Base-by-base conservation (phyloP, 1,140 invertebrate species). In the Triops cancriformis region DNA sequence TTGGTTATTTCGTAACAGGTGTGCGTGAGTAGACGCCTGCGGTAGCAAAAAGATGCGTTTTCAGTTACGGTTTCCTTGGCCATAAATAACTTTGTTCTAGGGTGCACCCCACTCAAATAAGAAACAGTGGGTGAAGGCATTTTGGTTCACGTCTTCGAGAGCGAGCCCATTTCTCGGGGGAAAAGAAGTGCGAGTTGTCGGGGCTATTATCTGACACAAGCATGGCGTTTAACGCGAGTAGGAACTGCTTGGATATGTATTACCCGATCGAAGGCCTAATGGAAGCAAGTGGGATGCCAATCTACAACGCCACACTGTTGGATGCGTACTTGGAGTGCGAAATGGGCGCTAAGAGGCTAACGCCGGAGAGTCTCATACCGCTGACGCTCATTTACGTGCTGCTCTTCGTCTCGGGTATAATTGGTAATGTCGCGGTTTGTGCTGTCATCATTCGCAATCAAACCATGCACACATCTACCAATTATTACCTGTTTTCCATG, bases 401-500 rank as follows among this genome's bases (percentile, higher is more conserved):
- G 43, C 87, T 89, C 31, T 86, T 89, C 78, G 80, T 88, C 1
- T 84, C 84, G 0, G 89, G 89, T 5, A 79, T 88, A 0, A 79
- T 89, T 12, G 89, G 89, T 27, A 90, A 90, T 79, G 77, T 87
- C 11, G 85, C 84, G 77, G 88, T 88, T 6, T 89, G 88, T 80
- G 80, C 89, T 41, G 89, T 89, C 23, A 89, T 89, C 72, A 80
- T 83, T 5, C 81, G 84, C 41, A 88, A 88, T 7, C 43, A 45
- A 27, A 73, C 80, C 76, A 86, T 87, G 86, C 85, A 86, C 78
- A 87, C 86, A 9, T 83, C 84, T 9, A 89, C 88, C 26, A 98
- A 98, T 83, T 97, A 94, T 82, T 98, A 98, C 83, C 87, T 98
- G 72, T 97, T 96, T 84, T 94, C 91, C 83, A 86, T 99, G 81